Evolutionary conservation across 2,888 invertebrate species (phyloP), one percentile per base, ranked within the genome.

Genomic region (Machimus rusticus): DNA sequence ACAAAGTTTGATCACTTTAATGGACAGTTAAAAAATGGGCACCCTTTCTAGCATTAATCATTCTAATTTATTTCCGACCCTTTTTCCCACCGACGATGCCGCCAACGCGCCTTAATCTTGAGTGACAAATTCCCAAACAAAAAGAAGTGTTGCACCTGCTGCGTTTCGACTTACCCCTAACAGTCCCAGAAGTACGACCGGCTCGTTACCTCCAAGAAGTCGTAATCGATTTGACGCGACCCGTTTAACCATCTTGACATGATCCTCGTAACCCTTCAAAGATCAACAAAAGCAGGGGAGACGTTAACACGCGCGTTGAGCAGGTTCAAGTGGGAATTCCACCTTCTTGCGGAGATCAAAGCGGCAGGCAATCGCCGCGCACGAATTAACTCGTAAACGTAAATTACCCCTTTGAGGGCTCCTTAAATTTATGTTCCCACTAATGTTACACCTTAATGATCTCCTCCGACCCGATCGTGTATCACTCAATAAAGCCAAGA

Each of bases 171-270:
- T 86, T 87, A 46, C 77, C 31, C 37, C 57, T 78, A 57, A 51
- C 79, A 79, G 16, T 34, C 19, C 12, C 28, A 37, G 74, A 74
- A 79, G 77, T 28, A 31, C 28, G n/a, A 28, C 9, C 74, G 34
- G 19, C 34, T 84, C 28, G 74, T 51, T 87, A 46, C 82, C 37
- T 57, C 37, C 39, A 87, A 88, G 86, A 87, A 82, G 84, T 88
- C 87, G 86, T 88, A 88, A 88, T 88, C 87, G 87, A 86, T 88
- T 88, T 88, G 82, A 87, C 86, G 81, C 86, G 87, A 87, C 86
- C 86, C 87, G 82, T 87, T 88, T 88, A 87, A 88, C 87, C 74
- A 43, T 74, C 74, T 85, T 85, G 85, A 85, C 85, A 85, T 85
- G 85, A 85, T 85, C 85, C 85, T 43, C 19, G 66, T 74, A 85